Conservation (phyloP, 1,140 invertebrate species). For the Drosophila pandora region DNA sequence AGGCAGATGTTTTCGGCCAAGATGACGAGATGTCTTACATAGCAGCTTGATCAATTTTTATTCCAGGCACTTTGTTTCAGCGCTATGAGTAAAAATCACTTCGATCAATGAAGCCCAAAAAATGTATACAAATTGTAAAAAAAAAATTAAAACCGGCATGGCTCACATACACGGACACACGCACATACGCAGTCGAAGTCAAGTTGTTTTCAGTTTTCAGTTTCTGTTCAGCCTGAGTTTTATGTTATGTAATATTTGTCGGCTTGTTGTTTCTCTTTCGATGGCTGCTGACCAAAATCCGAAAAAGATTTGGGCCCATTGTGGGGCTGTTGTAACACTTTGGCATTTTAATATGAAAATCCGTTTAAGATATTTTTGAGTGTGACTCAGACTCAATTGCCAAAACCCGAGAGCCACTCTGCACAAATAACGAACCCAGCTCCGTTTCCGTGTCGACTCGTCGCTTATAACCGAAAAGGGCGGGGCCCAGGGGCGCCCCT, state of each 20-base stretch:
- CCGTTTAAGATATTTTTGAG: constrained; percentile 42
- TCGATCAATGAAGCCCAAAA: constrained; percentile 53
- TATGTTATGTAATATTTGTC: constrained; percentile 53
- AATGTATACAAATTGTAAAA: background rate
- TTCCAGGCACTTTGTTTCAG: constrained; percentile 28
- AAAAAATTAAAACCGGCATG: constrained; percentile 50
- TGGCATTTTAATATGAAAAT: constrained; percentile 72
- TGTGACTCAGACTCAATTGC: constrained; percentile 33
- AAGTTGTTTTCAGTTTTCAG: constrained; percentile 25
- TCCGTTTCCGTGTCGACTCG: constrained; percentile 29
- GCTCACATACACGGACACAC: constrained; percentile 32
- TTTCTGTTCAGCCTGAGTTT: constrained; percentile 19
- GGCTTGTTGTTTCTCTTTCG: constrained; percentile 35
- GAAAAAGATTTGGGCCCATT: constrained; percentile 45
- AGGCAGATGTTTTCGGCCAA: constrained; percentile 1
- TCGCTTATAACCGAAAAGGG: constrained; percentile 10
- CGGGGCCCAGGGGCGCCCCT: constrained; percentile 17
- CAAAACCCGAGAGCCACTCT: background rate
- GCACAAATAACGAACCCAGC: constrained; percentile 11
- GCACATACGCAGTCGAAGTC: constrained; percentile 49
- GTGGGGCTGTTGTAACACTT: constrained; percentile 65
- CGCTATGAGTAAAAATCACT: constrained; percentile 45
- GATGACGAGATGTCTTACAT: constrained; percentile 20
- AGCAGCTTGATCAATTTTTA: constrained; percentile 40
- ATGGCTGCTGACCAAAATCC: constrained; percentile 51